These are phyloP conservation scores for Propsilocerus akamusi DNA, from an alignment of 1,140 invertebrate genomes.

Conservation along the genomic window DNA sequence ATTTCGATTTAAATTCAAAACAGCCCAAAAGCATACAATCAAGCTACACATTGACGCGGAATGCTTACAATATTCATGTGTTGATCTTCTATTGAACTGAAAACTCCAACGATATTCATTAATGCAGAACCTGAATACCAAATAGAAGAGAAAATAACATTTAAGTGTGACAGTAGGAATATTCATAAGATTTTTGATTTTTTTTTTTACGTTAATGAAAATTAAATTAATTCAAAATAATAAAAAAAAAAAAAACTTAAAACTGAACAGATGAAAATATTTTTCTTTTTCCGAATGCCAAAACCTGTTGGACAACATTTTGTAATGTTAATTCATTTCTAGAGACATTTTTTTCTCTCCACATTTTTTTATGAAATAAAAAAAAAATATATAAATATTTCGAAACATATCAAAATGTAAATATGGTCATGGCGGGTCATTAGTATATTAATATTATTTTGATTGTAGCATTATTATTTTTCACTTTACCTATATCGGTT, in stretches of 20 bases:
- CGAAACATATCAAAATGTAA: background rate
- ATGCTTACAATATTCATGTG: conserved; percentile 83
- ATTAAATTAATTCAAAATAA: no score
- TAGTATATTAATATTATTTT: no score
- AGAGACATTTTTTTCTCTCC: background rate
- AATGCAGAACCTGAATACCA: conserved; percentile 60
- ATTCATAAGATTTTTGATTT: no score
- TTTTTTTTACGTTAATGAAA: no score
- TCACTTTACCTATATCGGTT: conserved; percentile 66
- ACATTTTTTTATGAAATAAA: background rate
- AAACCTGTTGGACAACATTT: background rate
- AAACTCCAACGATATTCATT: conserved; percentile 80
- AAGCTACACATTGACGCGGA: background rate
- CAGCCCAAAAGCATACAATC: background rate
- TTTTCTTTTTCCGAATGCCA: background rate
- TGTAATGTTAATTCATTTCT: background rate
- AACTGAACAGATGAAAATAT: conserved; percentile 5
- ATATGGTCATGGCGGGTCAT: no score
- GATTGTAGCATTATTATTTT: no score
- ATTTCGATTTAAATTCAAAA: background rate
- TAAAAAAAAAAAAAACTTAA: background rate
- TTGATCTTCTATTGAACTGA: conserved; percentile 80
- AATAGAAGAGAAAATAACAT: no score
- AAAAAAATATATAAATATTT: background rate
- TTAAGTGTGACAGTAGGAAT: no score